phyloP scores from a whole-genome alignment of 1,140 invertebrate species.

The Adoxophyes honmai region DNA sequence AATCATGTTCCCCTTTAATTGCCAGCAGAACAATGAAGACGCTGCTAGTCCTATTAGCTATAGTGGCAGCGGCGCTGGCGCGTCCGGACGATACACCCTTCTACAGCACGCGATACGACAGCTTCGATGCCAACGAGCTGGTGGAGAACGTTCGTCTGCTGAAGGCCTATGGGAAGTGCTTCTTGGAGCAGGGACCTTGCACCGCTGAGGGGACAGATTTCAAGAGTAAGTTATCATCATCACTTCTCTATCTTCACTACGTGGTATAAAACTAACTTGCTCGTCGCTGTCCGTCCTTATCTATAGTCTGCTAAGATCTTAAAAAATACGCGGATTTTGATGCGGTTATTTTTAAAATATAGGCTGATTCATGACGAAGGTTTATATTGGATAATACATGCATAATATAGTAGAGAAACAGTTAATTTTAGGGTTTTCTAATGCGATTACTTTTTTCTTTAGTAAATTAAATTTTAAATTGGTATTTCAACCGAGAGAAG shows the following conservation, averaged over 20 bases:
- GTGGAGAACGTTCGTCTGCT: slow-evolving; percentile 82
- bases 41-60: slow-evolving; percentile 35
- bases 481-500: too few species aligned
- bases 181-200: slow-evolving; percentile 83
- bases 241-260: background rate
- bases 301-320: too few species aligned
- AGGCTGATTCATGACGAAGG: too few species aligned
- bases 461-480: too few species aligned
- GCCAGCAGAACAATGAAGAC: slow-evolving; percentile 48
- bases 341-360: too few species aligned
- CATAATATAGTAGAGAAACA: too few species aligned
- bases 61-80: slow-evolving; percentile 36
- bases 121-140: slow-evolving; percentile 82
- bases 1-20: slow-evolving; percentile 14
- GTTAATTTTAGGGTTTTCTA: too few species aligned
- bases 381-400: too few species aligned
- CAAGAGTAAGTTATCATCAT: slow-evolving; percentile 79
- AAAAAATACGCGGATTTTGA: too few species aligned
- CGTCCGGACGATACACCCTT: slow-evolving; percentile 31
- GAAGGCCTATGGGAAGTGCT: slow-evolving; percentile 83
- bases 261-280: background rate
- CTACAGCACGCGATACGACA: slow-evolving; percentile 73
- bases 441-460: too few species aligned
- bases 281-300: too few species aligned
- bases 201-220: slow-evolving; percentile 84